Conservation (phyloP, 2,888 invertebrate species). For the Ypsolopha sequella region DNA sequence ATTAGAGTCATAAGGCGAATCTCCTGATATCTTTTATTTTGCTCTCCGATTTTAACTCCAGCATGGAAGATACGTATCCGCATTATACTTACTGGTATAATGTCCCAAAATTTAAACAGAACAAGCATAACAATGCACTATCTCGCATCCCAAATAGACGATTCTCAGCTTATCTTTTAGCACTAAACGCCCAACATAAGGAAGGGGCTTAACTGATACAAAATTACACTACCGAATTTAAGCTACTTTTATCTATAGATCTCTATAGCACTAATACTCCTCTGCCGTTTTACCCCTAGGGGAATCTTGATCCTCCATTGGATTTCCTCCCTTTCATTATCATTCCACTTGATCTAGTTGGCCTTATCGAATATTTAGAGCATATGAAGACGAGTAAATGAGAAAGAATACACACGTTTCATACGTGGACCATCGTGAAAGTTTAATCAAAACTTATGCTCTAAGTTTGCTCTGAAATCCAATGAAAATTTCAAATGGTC, state of each 20-base stretch:
- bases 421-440: slow-evolving; percentile 15
- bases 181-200: too few relatives aligned
- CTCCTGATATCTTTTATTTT: too few relatives aligned
- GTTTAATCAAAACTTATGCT: too few relatives aligned
- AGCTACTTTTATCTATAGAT: neutral
- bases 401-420: slow-evolving; percentile 19
- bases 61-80: too few relatives aligned
- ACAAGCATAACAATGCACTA: too few relatives aligned
- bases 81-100: too few relatives aligned
- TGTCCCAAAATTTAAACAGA: too few relatives aligned
- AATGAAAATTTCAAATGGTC: too few relatives aligned
- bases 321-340: slow-evolving; percentile 36
- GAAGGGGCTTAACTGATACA: neutral
- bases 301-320: slow-evolving; percentile 20
- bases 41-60: too few relatives aligned
- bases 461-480: neutral
- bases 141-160: too few relatives aligned
- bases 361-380: slow-evolving; percentile 63
- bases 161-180: too few relatives aligned
- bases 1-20: too few relatives aligned
- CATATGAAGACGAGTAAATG: slow-evolving; percentile 55
- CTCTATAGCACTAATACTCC: slow-evolving; percentile 1
- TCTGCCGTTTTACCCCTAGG: neutral
- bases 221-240: neutral
- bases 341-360: slow-evolving; percentile 60